Evolutionary conservation across 1,140 invertebrate species (phyloP), one percentile per base, ranked within the genome.

Genomic region (Cheumatopsyche charites): DNA sequence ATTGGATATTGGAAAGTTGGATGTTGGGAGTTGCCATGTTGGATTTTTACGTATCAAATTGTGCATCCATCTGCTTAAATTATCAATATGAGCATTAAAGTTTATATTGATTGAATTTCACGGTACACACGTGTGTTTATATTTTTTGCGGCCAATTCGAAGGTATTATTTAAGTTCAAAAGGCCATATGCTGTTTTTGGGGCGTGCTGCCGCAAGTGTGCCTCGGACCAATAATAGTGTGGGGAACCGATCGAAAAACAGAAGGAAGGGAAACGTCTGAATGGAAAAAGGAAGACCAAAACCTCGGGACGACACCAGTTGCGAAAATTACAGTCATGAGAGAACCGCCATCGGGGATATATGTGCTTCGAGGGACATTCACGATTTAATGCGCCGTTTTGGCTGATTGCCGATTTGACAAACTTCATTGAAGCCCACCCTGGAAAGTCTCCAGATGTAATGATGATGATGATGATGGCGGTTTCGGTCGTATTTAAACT

Each of bases 191-290:
- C 23, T 55, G 66, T 68, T 68, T 63, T 68, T 55, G 66, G 66
- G 66, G 66, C 66, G 66, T 68, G 66, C 66, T 52, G 66, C 66
- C 66, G 49, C 66, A 68, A 68, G 66, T 68, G 66, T 68, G 66
- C 66, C 66, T 68, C 66, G 26, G 23, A 63, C 29, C 29, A 36
- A 36, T 36, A 36, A 36, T 36, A 36, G 3, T 36, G 29, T 29
- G 47, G 66, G 66, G 66, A 29, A 47, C 11, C 15, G 12, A 47
- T 47, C 15, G 55, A 26, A 17, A 52, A 68, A 41, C 66, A 68
- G 66, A 68, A 68, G 66, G 66, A 68, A 68, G 66, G 55, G 47
- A 68, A 1, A 55, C 11, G 17, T 13, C 15, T 17, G 15, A 15
- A 17, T 17, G 6, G 47, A 52, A 52, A 52, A 19, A 52, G 47